phyloP scores from a whole-genome alignment of 1,140 invertebrate genomes.

The Dendrolimus punctatus region DNA sequence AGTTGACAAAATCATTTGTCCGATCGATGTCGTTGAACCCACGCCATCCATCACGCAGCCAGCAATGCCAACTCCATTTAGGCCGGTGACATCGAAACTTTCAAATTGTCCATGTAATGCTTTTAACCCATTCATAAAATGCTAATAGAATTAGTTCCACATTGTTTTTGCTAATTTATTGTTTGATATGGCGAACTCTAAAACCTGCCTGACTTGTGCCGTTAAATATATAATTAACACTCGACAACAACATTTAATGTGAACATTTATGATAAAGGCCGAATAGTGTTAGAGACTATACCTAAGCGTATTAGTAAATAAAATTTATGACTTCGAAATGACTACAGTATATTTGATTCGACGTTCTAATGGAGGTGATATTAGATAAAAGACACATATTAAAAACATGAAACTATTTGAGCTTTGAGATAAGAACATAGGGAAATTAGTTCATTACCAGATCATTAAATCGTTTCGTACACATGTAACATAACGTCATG shows the following conservation, averaged over 20 bases:
- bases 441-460: slow-evolving; percentile 18
- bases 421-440: slow-evolving; percentile 6
- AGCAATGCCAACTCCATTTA: slow-evolving; percentile 5
- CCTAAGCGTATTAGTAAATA: background rate
- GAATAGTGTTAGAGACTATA: background rate
- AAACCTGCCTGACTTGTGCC: slow-evolving; percentile 31
- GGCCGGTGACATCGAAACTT: slow-evolving; percentile 28
- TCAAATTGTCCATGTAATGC: slow-evolving; percentile 39
- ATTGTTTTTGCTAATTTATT: slow-evolving; percentile 52
- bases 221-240: slow-evolving; percentile 54
- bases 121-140: slow-evolving; percentile 54
- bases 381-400: slow-evolving; percentile 4
- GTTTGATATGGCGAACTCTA: slow-evolving; percentile 25
- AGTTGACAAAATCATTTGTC: slow-evolving; percentile 5
- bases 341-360: slow-evolving; percentile 16
- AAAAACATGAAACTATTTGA: no score
- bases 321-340: slow-evolving; percentile 5
- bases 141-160: slow-evolving; percentile 46
- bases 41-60: slow-evolving; percentile 6
- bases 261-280: slow-evolving; percentile 26
- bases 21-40: slow-evolving; percentile 10
- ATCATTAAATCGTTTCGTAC: no score
- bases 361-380: slow-evolving; percentile 47
- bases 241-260: slow-evolving; percentile 41
- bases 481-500: no score